Evolutionary conservation across 2,888 invertebrate genomes (phyloP).

Genomic region (Lepetodrilus schrolli): DNA sequence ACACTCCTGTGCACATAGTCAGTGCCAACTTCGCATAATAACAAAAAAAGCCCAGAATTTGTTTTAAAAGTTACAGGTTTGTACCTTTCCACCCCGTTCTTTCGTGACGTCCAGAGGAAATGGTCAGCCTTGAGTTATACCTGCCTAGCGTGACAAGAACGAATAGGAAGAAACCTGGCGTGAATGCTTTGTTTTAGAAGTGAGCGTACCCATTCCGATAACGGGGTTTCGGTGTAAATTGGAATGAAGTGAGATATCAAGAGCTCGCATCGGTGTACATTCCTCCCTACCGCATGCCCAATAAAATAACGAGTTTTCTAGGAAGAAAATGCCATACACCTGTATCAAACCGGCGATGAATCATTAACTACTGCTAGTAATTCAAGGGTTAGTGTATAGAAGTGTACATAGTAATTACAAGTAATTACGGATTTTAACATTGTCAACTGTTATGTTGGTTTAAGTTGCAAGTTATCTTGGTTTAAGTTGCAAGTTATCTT

Average conservation of each 20-base stretch:
- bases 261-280: neutral
- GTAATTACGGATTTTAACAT: no score
- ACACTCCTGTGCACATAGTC: neutral
- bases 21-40: no score
- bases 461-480: no score
- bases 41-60: neutral
- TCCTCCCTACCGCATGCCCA: conserved; percentile 9
- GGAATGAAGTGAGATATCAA: neutral
- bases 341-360: no score
- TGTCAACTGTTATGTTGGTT: no score
- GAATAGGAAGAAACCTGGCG: neutral
- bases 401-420: no score
- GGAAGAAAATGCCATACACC: no score
- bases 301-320: no score
- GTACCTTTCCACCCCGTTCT: neutral
- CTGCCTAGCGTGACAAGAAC: neutral
- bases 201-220: neutral
- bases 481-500: no score
- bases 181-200: conserved; percentile 11
- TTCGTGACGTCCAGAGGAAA: neutral
- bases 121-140: neutral
- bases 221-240: conserved; percentile 4
- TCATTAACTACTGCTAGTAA: no score
- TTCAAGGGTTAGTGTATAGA: no score
- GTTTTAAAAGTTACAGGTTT: conserved; percentile 5